Evolutionary conservation across 2,888 invertebrate species (phyloP).

Genomic region (Machimus rusticus): DNA sequence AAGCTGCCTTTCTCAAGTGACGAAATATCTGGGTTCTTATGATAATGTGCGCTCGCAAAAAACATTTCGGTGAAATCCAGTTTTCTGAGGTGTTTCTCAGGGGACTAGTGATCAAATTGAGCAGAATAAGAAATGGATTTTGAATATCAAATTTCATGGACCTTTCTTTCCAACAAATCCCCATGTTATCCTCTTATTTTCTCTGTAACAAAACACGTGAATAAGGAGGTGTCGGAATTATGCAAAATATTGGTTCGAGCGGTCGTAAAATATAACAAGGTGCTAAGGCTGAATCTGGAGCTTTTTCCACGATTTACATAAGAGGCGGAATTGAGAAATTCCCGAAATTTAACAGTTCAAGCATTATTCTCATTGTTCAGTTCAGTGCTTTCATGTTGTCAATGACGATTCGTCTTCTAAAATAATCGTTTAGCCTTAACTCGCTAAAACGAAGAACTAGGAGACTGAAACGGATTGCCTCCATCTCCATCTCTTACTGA

Average conservation of each 20-base stretch:
- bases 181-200: background rate
- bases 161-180: background rate
- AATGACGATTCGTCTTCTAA: background rate
- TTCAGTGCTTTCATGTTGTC: background rate
- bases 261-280: background rate
- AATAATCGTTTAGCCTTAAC: background rate
- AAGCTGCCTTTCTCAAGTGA: background rate
- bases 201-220: conserved; percentile 9
- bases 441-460: background rate
- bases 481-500: background rate
- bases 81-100: background rate
- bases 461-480: background rate
- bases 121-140: background rate
- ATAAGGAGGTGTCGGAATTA: background rate
- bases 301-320: background rate
- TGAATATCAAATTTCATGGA: conserved; percentile 18
- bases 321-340: background rate
- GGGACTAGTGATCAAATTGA: conserved; percentile 15
- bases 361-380: background rate
- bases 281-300: background rate
- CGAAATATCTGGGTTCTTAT: background rate
- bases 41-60: background rate
- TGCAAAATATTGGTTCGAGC: background rate
- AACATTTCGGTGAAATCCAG: background rate
- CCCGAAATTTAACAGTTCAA: background rate